These are phyloP conservation scores for Ichneumoninae sp. DNA, from an alignment of 2,888 invertebrate species.

Conservation along the genomic window DNA sequence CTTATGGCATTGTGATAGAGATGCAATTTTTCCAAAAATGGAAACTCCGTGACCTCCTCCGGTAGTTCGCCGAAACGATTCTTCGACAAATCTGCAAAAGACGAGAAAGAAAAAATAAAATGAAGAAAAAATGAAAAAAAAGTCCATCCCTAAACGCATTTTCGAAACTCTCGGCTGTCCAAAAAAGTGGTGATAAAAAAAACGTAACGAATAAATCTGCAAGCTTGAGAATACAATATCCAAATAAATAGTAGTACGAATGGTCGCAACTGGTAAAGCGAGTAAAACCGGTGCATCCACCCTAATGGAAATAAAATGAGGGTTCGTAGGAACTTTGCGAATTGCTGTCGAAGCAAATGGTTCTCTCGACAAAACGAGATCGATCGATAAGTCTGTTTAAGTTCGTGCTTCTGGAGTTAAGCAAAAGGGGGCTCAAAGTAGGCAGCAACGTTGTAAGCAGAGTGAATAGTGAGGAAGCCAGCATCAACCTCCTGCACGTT, in stretches of 20 bases:
- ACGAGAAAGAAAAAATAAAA: constrained; percentile 55
- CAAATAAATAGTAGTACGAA: not conserved
- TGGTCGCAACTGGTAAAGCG: not conserved
- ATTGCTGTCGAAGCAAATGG: constrained; percentile 1
- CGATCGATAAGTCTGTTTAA: constrained; percentile 46
- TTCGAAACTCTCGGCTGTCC: not conserved
- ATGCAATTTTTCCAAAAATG: constrained; percentile 94
- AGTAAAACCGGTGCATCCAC: not conserved
- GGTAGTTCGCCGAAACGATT: constrained; percentile 96
- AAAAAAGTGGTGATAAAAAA: not conserved
- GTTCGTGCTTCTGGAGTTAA: not conserved
- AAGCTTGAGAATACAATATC: not conserved
- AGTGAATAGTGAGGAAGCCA: constrained; percentile 49
- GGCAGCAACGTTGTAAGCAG: constrained; percentile 30
- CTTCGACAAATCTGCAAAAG: constrained; percentile 91
- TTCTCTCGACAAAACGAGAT: constrained; percentile 31
- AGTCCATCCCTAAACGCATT: not conserved
- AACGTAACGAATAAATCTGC: not conserved
- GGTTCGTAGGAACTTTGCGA: not conserved
- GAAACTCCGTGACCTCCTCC: constrained; percentile 93
- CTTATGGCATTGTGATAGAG: constrained; percentile 96
- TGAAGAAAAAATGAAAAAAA: not conserved
- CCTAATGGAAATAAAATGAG: not conserved
- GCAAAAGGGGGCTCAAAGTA: constrained; percentile 10
- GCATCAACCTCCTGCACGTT: constrained; percentile 28